A percentile compares a stretch with the other conserved stretches of the same genome.
phyloP scores from a whole-genome alignment of 1,140 invertebrate species.

The Solenopsis fugax region DNA sequence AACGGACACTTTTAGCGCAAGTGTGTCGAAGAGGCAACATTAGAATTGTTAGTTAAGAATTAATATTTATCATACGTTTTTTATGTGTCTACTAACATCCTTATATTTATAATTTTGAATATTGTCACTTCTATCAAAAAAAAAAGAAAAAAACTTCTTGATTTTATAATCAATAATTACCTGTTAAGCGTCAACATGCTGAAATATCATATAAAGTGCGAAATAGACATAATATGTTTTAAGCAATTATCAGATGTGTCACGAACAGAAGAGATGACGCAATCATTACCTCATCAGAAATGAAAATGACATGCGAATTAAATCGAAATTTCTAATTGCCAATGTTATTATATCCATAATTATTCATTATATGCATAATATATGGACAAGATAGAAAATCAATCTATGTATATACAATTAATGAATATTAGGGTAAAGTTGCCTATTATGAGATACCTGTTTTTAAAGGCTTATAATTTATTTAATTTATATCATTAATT shows the following conservation, averaged over 20 bases:
- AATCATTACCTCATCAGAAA: slow-evolving; percentile 28
- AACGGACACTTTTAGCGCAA: background rate
- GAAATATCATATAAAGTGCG: background rate
- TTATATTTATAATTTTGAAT: background rate
- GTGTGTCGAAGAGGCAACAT: background rate
- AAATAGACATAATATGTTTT: slow-evolving; percentile 18
- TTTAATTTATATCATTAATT: too few relatives aligned
- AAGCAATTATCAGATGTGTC: slow-evolving; percentile 38
- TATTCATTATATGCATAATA: background rate
- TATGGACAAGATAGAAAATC: background rate
- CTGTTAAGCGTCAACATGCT: background rate
- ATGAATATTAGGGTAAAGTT: too few relatives aligned
- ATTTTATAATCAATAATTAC: background rate
- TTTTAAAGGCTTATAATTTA: too few relatives aligned
- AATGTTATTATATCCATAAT: slow-evolving; percentile 24
- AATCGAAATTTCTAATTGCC: slow-evolving; percentile 35
- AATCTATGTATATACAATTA: too few relatives aligned
- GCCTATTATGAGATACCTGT: too few relatives aligned
- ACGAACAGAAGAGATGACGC: slow-evolving; percentile 13
- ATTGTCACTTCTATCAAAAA: background rate
- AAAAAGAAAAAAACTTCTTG: background rate
- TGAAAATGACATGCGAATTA: slow-evolving; percentile 41
- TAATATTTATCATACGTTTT: background rate
- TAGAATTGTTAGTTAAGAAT: background rate
- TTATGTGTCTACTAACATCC: background rate